These are phyloP conservation scores for Exocentrus adspersus DNA, from an alignment of 2,888 invertebrate species.

Conservation along the genomic window DNA sequence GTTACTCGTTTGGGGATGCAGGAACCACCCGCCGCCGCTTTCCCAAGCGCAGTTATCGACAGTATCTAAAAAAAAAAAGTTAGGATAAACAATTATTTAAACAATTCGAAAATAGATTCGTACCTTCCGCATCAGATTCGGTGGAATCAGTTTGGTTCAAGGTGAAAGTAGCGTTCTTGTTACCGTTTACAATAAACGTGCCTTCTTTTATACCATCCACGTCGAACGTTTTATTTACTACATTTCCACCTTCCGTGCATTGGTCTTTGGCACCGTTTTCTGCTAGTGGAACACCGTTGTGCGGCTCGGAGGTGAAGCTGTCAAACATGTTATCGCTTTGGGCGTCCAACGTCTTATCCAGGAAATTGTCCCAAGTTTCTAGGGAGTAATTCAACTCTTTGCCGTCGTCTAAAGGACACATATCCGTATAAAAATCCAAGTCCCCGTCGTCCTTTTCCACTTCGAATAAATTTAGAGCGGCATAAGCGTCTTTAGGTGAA, in stretches of 20 bases:
- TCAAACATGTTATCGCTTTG: slow-evolving; percentile 53
- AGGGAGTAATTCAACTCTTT: slow-evolving; percentile 58
- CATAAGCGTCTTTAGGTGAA: slow-evolving; percentile 37
- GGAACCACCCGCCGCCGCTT: slow-evolving; percentile 61
- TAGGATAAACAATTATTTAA: too few relatives aligned
- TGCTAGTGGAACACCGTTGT: slow-evolving; percentile 56
- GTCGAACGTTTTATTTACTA: background rate
- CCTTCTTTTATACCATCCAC: slow-evolving; percentile 15
- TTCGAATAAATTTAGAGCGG: slow-evolving; percentile 46
- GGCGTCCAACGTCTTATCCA: slow-evolving; percentile 59
- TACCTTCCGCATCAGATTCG: slow-evolving; percentile 1
- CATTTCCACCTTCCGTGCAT: slow-evolving; percentile 37
- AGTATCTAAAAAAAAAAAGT: slow-evolving; percentile 4
- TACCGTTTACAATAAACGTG: slow-evolving; percentile 26
- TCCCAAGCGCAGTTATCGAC: slow-evolving; percentile 47
- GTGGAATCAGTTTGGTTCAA: background rate
- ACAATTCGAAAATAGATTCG: background rate
- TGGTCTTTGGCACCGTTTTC: too few relatives aligned
- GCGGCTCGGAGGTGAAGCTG: slow-evolving; percentile 57
- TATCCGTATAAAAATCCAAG: slow-evolving; percentile 17
- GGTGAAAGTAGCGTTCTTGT: slow-evolving; percentile 16
- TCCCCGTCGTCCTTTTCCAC: slow-evolving; percentile 55
- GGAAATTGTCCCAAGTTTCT: slow-evolving; percentile 63
- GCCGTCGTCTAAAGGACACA: background rate
- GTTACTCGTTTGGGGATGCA: slow-evolving; percentile 60